Conservation (phyloP, 2,113 vertebrate genomes). For the Erythrolamprus reginae region DNA sequence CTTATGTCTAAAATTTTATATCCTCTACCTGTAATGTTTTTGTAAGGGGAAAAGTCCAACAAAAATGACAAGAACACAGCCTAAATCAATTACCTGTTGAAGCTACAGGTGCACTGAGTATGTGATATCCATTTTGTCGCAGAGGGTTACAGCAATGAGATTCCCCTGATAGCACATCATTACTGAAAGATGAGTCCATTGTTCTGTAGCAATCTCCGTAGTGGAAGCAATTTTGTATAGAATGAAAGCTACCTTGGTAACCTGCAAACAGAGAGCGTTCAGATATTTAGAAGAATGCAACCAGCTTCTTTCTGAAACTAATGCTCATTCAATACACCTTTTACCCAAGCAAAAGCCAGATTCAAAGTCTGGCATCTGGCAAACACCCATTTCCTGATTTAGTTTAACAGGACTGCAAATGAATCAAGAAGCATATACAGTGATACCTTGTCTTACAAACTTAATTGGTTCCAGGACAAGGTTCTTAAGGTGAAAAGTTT, state of each 20-base stretch:
- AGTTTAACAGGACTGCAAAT: not conserved
- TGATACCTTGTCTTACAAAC: no score
- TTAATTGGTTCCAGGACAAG: no score
- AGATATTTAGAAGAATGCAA: slow-evolving; percentile 4
- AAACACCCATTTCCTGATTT: not conserved
- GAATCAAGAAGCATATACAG: not conserved
- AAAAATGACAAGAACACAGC: not conserved
- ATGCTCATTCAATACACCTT: not conserved
- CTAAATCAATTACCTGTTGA: slow-evolving; percentile 73
- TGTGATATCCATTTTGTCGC: slow-evolving; percentile 84
- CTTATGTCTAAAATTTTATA: not conserved
- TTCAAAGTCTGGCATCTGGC: not conserved
- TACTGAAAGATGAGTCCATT: slow-evolving; percentile 75
- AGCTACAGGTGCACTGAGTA: slow-evolving; percentile 72
- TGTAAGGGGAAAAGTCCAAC: not conserved
- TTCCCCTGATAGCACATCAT: slow-evolving; percentile 75
- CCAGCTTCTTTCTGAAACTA: slow-evolving; percentile 8
- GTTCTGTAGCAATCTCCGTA: slow-evolving; percentile 87
- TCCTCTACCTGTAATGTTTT: not conserved
- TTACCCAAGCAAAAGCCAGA: not conserved
- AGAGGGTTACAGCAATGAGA: slow-evolving; percentile 78
- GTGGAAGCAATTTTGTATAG: slow-evolving; percentile 87
- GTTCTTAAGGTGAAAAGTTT: no score
- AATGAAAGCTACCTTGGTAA: slow-evolving; percentile 93
- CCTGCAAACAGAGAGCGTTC: slow-evolving; percentile 70